Conservation (phyloP, 2,797 vertebrate species). For the Pyrocephalus nanus region DNA sequence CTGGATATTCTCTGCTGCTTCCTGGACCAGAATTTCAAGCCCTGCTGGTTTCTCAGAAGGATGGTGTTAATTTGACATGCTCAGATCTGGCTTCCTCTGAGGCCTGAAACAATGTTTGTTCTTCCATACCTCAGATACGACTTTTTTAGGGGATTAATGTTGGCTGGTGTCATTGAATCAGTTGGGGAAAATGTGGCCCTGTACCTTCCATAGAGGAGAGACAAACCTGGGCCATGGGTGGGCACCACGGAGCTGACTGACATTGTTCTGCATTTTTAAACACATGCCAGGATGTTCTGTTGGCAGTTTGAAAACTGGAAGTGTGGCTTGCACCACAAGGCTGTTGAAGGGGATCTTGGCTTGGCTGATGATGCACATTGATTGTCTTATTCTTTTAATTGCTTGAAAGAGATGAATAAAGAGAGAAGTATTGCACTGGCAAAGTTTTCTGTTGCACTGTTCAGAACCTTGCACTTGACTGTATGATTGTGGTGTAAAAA, state of each 20-base stretch:
- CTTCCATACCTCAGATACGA: neutral
- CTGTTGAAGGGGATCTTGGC: neutral
- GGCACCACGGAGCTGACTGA: neutral
- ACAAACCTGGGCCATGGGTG: neutral
- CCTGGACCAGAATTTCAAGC: neutral
- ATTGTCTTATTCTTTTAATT: neutral
- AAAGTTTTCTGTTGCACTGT: neutral
- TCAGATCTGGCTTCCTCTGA: neutral
- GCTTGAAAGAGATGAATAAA: neutral
- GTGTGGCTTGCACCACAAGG: neutral
- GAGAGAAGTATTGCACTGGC: neutral
- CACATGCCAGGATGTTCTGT: fast-evolving
- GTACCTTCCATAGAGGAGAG: neutral
- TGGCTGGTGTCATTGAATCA: neutral
- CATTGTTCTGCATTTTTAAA: neutral
- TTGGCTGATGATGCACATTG: neutral
- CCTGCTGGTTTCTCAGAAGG: neutral
- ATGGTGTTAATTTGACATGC: neutral
- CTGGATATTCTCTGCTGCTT: neutral
- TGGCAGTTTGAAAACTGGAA: neutral
- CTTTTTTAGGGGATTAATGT: neutral
- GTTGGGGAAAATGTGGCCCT: neutral
- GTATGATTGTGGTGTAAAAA: neutral
- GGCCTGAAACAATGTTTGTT: neutral
- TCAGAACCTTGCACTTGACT: neutral